These are phyloP conservation scores for Phasianus colchicus DNA, from an alignment of 2,113 vertebrate species.

Conservation along the genomic window DNA sequence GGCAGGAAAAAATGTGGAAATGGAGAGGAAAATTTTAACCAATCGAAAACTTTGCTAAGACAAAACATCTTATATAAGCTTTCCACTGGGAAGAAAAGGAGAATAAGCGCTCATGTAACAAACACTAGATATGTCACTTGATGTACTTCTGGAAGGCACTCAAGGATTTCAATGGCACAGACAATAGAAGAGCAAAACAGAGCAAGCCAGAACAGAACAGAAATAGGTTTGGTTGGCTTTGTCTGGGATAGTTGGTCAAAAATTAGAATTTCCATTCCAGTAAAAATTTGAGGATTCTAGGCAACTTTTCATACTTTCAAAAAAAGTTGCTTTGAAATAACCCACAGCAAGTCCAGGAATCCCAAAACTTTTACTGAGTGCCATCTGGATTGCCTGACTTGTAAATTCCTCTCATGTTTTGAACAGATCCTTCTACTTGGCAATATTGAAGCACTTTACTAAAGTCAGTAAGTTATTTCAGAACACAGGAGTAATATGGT, in stretches of 20 bases:
- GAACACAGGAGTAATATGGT: neutral
- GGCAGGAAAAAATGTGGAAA: slow-evolving; percentile 21
- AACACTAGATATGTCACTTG: slow-evolving; percentile 34
- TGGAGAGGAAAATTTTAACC: slow-evolving; percentile 31
- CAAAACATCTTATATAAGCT: slow-evolving; percentile 69
- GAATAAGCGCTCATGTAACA: slow-evolving; percentile 45
- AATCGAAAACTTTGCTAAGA: slow-evolving; percentile 55
- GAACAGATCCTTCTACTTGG: neutral
- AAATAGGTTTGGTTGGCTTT: slow-evolving; percentile 33
- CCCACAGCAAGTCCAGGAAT: neutral
- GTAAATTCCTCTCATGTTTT: neutral
- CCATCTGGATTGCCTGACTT: neutral
- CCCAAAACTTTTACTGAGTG: neutral
- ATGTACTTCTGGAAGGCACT: slow-evolving; percentile 54
- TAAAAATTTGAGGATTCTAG: slow-evolving; percentile 12
- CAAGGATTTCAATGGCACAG: slow-evolving; percentile 37
- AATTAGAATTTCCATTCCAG: neutral
- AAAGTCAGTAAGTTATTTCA: neutral
- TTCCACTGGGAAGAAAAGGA: slow-evolving; percentile 56
- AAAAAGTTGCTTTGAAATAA: neutral
- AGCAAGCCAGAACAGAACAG: slow-evolving; percentile 11
- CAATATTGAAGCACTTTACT: neutral
- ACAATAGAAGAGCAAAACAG: slow-evolving; percentile 52
- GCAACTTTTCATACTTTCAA: neutral
- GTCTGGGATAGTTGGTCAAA: slow-evolving; percentile 29